These are phyloP conservation scores for Ochropleura leucogaster DNA, from an alignment of 2,888 invertebrate species.

Conservation along the genomic window DNA sequence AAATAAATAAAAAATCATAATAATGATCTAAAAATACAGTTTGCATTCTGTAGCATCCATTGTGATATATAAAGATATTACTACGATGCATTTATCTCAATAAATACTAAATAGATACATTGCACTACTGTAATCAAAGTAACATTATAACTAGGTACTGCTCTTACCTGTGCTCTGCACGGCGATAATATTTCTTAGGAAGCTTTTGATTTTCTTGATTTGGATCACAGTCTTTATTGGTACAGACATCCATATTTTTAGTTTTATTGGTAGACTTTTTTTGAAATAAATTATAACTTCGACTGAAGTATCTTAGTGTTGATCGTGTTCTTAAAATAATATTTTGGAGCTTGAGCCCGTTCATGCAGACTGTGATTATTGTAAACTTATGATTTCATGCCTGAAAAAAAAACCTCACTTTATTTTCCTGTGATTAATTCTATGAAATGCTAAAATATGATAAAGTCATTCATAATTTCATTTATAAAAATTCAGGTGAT, in stretches of 20 bases:
- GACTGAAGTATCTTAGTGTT: conserved; percentile 51
- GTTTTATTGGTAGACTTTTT: conserved; percentile 34
- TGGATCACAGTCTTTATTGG: conserved; percentile 73
- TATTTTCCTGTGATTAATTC: neutral
- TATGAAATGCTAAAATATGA: neutral
- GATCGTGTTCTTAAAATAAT: conserved; percentile 31
- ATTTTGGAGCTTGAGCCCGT: conserved; percentile 24
- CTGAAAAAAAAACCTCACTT: conserved; percentile 28
- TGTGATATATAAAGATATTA: neutral
- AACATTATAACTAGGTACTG: conserved; percentile 35
- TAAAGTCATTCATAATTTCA: neutral
- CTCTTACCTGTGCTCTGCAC: conserved; percentile 85
- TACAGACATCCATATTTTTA: conserved; percentile 73
- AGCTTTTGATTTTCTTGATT: conserved; percentile 68
- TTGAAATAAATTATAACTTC: conserved; percentile 51
- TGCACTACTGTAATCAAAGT: neutral
- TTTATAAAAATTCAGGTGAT: neutral
- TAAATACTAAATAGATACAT: neutral
- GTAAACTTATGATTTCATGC: neutral
- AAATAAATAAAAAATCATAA: too few species aligned
- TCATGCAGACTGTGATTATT: conserved; percentile 50
- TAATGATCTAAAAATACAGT: neutral
- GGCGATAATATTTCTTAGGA: conserved; percentile 84
- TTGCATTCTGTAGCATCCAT: neutral
- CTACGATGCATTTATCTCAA: neutral